Evolutionary conservation across 2,888 invertebrate genomes (phyloP).

Genomic region (Idaea dimidiata): DNA sequence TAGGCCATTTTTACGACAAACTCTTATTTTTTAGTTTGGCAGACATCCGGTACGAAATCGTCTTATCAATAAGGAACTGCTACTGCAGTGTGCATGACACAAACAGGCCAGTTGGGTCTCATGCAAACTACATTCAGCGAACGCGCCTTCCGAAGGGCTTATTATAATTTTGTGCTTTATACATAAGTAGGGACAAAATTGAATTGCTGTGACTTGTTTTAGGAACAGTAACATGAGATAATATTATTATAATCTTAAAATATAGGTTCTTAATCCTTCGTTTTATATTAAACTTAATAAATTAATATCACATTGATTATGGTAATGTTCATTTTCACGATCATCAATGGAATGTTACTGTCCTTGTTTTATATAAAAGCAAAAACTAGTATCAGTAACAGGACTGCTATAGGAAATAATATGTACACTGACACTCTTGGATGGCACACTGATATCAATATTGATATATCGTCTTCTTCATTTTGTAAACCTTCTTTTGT

Average conservation of each 20-base stretch:
- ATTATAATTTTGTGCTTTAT: constrained; percentile 1
- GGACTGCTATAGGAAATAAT: constrained; percentile 88
- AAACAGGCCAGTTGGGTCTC: neutral
- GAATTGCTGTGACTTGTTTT: constrained; percentile 7
- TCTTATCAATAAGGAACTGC: constrained; percentile 18
- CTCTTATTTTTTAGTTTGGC: no score
- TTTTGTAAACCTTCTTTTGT: constrained; percentile 90
- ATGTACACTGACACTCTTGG: constrained; percentile 90
- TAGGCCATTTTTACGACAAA: no score
- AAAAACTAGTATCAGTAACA: constrained; percentile 88
- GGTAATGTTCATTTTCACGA: constrained; percentile 69
- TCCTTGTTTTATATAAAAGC: constrained; percentile 86
- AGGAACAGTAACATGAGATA: constrained; percentile 26
- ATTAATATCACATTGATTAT: constrained; percentile 72
- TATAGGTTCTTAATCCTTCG: constrained; percentile 3
- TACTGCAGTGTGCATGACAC: constrained; percentile 12
- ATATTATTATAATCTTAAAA: constrained; percentile 18
- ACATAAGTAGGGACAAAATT: neutral
- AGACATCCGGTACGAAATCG: neutral
- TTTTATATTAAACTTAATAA: constrained; percentile 50
- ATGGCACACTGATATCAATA: constrained; percentile 88
- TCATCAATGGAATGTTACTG: constrained; percentile 53
- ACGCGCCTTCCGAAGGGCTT: neutral
- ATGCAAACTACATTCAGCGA: neutral
- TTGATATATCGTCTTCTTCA: constrained; percentile 86